Conservation (phyloP, 2,797 vertebrate genomes). For the Remorina albescens region DNA sequence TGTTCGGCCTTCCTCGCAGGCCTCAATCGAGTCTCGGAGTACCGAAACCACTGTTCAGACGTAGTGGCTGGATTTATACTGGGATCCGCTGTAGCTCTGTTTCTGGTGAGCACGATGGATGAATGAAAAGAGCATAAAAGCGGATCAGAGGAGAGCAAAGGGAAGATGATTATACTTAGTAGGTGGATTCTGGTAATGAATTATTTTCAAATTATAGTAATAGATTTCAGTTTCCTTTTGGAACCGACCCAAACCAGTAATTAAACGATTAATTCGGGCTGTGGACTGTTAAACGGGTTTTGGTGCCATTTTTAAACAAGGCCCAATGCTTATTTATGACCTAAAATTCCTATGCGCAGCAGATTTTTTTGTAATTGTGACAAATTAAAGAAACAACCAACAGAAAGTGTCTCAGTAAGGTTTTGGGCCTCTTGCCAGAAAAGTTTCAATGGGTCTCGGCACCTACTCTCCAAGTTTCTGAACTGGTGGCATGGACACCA, state of each 20-base stretch:
- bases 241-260: conserved; percentile 44
- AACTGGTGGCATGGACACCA: no score
- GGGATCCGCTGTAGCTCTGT: conserved; percentile 93
- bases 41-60: conserved; percentile 97
- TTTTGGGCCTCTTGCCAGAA: no score
- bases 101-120: conserved; percentile 87
- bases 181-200: conserved; percentile 40
- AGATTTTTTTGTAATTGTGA: neutral
- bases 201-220: conserved; percentile 40
- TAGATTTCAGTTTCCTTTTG: conserved; percentile 35
- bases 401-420: no score
- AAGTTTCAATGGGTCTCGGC: no score
- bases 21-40: conserved; percentile 97
- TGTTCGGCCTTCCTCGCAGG: conserved; percentile 96
- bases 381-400: no score
- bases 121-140: neutral
- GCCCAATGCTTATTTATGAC: conserved; percentile 7
- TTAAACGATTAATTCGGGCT: conserved; percentile 49
- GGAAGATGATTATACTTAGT: conserved; percentile 1
- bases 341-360: neutral
- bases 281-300: conserved; percentile 11
- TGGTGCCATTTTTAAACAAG: conserved; percentile 18
- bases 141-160: neutral
- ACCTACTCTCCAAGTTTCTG: no score
- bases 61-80: conserved; percentile 96